Conservation (phyloP, 2,113 vertebrate genomes). For the Sporophila hypoxantha region DNA sequence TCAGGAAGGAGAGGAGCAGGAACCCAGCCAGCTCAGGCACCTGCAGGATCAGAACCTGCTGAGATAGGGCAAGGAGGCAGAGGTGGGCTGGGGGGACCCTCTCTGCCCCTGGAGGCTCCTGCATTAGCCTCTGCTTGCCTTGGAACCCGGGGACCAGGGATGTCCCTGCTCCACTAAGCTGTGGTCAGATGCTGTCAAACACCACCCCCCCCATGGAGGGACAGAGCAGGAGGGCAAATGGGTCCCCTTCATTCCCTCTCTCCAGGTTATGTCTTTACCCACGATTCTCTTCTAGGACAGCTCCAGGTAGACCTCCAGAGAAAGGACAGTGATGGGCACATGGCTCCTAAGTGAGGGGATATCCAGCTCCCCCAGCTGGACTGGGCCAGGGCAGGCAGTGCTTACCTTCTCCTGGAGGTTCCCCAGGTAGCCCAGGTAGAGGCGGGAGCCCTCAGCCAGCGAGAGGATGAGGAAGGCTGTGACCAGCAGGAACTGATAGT, state of each 20-base stretch:
- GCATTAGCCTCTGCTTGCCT: background rate
- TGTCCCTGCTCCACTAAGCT: fast-evolving
- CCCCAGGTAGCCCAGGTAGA: slow-evolving; percentile 80
- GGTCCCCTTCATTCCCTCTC: background rate
- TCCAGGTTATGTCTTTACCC: background rate
- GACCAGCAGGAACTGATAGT: slow-evolving; percentile 81
- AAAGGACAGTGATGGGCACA: no score
- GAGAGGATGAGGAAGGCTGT: slow-evolving; percentile 72
- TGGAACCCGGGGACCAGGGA: fast-evolving
- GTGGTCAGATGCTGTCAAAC: background rate
- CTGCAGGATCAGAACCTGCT: slow-evolving; percentile 45
- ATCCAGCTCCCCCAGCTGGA: background rate
- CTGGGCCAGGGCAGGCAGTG: fast-evolving
- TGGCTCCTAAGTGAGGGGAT: no score
- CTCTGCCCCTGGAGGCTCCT: background rate
- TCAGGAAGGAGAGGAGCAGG: slow-evolving; percentile 78
- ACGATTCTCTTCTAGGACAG: fast-evolving
- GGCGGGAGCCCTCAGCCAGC: slow-evolving; percentile 64
- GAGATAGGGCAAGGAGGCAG: background rate
- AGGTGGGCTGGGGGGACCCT: background rate
- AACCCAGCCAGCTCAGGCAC: slow-evolving; percentile 82
- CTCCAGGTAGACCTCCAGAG: background rate
- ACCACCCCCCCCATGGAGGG: background rate
- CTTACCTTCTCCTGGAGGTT: slow-evolving; percentile 84
- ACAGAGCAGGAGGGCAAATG: background rate